These are phyloP conservation scores for Resseliella maxima DNA, from an alignment of 2,888 invertebrate genomes.

Conservation along the genomic window DNA sequence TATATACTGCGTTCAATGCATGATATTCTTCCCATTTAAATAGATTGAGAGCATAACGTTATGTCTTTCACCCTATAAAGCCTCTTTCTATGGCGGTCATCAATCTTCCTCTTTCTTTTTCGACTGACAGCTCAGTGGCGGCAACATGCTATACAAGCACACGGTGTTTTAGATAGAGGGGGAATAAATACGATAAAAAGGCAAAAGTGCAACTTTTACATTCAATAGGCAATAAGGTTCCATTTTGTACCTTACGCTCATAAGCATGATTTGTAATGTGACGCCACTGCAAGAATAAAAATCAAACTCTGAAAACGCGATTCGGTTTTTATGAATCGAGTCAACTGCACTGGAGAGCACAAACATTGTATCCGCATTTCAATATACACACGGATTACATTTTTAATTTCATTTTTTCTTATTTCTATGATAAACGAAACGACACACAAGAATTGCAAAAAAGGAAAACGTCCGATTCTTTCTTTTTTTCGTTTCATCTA, in stretches of 20 bases:
- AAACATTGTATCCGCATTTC: slow-evolving; percentile 51
- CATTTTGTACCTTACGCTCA: too few relatives aligned
- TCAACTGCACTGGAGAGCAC: slow-evolving; percentile 22
- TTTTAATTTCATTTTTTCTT: slow-evolving; percentile 36
- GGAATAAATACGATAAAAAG: background rate
- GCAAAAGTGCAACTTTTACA: too few relatives aligned
- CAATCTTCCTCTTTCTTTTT: slow-evolving; percentile 68
- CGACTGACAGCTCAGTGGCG: slow-evolving; percentile 65
- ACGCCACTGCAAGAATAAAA: slow-evolving; percentile 7
- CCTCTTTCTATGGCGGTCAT: slow-evolving; percentile 68
- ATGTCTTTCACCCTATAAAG: slow-evolving; percentile 51
- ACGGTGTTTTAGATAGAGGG: background rate
- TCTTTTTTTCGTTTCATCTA: background rate
- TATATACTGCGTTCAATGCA: background rate
- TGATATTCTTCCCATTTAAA: slow-evolving; percentile 48
- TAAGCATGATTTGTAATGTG: background rate
- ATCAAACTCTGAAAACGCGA: slow-evolving; percentile 30
- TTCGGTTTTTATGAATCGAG: background rate
- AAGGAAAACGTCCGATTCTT: background rate
- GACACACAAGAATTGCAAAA: background rate
- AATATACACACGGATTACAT: slow-evolving; percentile 40
- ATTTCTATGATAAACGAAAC: background rate
- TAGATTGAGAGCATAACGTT: slow-evolving; percentile 40
- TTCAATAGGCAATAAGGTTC: too few relatives aligned
- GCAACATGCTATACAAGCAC: background rate